Conservation (phyloP, 2,113 vertebrate species). For the Crotophaga sulcirostris region DNA sequence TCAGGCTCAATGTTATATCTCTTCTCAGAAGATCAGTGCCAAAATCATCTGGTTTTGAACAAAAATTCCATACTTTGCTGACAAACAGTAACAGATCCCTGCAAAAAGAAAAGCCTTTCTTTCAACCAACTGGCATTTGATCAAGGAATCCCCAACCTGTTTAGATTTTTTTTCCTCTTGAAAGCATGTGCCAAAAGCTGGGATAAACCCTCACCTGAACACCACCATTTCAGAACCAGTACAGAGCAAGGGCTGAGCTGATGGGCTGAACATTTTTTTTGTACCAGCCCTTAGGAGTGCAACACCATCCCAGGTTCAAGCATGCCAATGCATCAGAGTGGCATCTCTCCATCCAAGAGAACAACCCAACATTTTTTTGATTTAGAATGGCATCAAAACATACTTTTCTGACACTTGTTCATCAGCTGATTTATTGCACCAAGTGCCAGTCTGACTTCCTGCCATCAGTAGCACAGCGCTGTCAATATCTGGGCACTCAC, state of each 20-base stretch:
- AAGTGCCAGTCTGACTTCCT: neutral
- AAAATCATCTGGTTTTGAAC: neutral
- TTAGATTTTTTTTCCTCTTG: neutral
- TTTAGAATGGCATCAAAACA: neutral
- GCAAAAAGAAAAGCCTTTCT: constrained; percentile 19
- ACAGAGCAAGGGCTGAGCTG: neutral
- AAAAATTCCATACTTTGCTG: constrained; percentile 9
- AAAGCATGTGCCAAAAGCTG: neutral
- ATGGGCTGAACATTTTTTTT: neutral
- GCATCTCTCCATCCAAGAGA: neutral
- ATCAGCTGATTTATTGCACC: neutral
- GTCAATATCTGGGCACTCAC: neutral
- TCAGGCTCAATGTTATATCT: neutral
- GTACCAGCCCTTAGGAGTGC: neutral
- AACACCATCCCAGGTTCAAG: neutral
- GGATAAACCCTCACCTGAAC: neutral
- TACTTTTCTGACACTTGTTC: neutral
- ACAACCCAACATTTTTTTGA: neutral
- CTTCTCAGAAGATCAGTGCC: neutral
- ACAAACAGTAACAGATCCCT: constrained; percentile 7
- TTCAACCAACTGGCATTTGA: neutral
- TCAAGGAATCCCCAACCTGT: constrained; percentile 36
- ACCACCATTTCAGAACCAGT: neutral
- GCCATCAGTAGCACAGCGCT: neutral
- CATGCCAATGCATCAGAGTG: neutral